These are phyloP conservation scores for Macrosoma leucophasiata DNA, from an alignment of 2,888 invertebrate genomes.

Conservation along the genomic window DNA sequence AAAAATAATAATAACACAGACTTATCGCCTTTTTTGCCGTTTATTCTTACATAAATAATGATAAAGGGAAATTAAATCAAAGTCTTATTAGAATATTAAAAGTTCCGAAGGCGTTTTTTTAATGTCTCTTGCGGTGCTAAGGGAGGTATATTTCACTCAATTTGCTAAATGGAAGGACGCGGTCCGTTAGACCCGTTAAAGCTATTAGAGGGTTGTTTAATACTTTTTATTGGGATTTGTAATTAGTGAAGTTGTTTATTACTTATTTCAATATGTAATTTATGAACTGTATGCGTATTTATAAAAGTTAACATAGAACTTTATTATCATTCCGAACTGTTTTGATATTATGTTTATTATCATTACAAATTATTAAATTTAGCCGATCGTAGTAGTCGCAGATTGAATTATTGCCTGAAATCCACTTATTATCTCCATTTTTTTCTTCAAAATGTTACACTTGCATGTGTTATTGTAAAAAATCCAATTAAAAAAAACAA, in stretches of 20 bases:
- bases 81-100: slow-evolving; percentile 74
- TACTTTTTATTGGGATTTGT: slow-evolving; percentile 38
- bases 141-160: slow-evolving; percentile 72
- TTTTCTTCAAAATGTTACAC: too few relatives aligned
- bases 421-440: too few relatives aligned
- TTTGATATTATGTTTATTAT: too few relatives aligned
- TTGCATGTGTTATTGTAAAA: too few relatives aligned
- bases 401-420: too few relatives aligned
- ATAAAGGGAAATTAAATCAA: slow-evolving; percentile 76
- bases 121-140: slow-evolving; percentile 65
- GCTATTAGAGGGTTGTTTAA: slow-evolving; percentile 49
- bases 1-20: slow-evolving; percentile 61
- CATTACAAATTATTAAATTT: too few relatives aligned
- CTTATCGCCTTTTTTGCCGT: slow-evolving; percentile 66
- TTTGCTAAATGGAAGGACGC: slow-evolving; percentile 64
- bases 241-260: slow-evolving; percentile 24
- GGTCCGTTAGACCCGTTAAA: slow-evolving; percentile 39
- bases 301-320: background rate
- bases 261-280: too few relatives aligned
- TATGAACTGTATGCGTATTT: background rate
- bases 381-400: too few relatives aligned
- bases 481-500: too few relatives aligned
- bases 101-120: slow-evolving; percentile 67
- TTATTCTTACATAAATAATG: slow-evolving; percentile 73
- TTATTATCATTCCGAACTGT: too few relatives aligned